phyloP scores from a whole-genome alignment of 2,113 vertebrate species.

The Marmota monax region DNA sequence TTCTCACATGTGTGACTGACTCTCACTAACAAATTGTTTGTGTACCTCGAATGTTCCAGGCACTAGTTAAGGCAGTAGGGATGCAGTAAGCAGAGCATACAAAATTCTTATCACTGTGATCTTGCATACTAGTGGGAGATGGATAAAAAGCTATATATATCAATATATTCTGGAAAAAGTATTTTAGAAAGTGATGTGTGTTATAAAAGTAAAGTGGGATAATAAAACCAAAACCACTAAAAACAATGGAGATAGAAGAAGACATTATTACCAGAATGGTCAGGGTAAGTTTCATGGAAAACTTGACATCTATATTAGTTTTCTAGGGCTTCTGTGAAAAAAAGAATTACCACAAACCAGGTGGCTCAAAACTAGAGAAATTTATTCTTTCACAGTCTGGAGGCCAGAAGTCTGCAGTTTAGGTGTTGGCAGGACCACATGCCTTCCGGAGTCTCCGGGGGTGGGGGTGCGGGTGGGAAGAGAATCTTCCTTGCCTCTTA shows the following conservation, averaged over 20 bases:
- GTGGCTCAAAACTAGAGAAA: not conserved
- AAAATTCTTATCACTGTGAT: not conserved
- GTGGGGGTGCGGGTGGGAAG: too few species aligned
- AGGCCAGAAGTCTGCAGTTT: not conserved
- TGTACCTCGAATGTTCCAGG: not conserved
- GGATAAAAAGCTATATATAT: not conserved
- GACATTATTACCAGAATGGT: not conserved
- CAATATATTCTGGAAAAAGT: not conserved
- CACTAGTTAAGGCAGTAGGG: not conserved
- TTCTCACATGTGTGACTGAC: not conserved
- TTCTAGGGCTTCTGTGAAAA: not conserved
- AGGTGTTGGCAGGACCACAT: not conserved
- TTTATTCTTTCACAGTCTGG: not conserved
- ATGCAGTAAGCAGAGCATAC: not conserved
- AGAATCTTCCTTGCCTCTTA: not conserved
- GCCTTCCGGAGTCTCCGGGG: not conserved
- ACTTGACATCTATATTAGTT: not conserved
- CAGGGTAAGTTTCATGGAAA: constrained; percentile 32
- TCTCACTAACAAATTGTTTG: not conserved
- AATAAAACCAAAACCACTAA: not conserved
- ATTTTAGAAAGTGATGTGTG: not conserved
- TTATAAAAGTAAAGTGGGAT: constrained; percentile 24
- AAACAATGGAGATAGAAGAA: not conserved
- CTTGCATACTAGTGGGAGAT: not conserved
- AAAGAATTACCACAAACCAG: not conserved